These are phyloP conservation scores for Crenuchus spilurus DNA, from an alignment of 2,797 vertebrate species.

Conservation along the genomic window DNA sequence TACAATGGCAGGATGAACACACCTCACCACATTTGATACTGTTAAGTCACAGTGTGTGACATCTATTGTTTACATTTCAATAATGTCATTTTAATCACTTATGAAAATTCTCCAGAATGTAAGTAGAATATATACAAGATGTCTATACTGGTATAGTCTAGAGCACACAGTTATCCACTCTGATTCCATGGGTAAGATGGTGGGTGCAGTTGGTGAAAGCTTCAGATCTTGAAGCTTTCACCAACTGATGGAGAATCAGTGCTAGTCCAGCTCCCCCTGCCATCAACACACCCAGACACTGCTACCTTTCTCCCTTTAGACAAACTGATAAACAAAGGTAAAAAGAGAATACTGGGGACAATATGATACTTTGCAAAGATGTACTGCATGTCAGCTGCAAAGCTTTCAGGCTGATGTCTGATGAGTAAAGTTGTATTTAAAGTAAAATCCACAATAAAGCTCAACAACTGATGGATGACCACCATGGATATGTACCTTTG, in stretches of 20 bases:
- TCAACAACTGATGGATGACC: too few species aligned
- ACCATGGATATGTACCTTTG: too few species aligned
- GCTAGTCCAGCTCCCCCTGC: slow-evolving; percentile 84
- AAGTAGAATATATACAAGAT: too few species aligned
- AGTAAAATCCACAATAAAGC: too few species aligned
- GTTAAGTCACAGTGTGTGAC: neutral
- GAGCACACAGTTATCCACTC: slow-evolving; percentile 78
- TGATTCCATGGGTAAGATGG: slow-evolving; percentile 89
- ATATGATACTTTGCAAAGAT: too few species aligned
- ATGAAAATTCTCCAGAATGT: too few species aligned
- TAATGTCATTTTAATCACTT: too few species aligned
- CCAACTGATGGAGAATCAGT: slow-evolving; percentile 83
- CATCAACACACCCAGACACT: slow-evolving; percentile 81
- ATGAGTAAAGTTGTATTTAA: too few species aligned
- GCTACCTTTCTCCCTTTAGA: slow-evolving; percentile 79
- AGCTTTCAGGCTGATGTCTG: too few species aligned
- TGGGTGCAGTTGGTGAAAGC: slow-evolving; percentile 86
- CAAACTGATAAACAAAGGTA: slow-evolving; percentile 51
- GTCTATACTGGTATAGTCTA: slow-evolving; percentile 82
- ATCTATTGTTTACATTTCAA: too few species aligned
- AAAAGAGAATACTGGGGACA: neutral
- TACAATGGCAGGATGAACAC: slow-evolving; percentile 91
- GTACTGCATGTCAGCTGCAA: too few species aligned
- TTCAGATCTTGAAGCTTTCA: slow-evolving; percentile 87
- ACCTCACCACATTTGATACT: slow-evolving; percentile 92